A percentile compares a stretch with the other conserved stretches of the same genome.
Conservation (phyloP, 2,888 invertebrate genomes). For the Rhimphoctona megacephalus region DNA sequence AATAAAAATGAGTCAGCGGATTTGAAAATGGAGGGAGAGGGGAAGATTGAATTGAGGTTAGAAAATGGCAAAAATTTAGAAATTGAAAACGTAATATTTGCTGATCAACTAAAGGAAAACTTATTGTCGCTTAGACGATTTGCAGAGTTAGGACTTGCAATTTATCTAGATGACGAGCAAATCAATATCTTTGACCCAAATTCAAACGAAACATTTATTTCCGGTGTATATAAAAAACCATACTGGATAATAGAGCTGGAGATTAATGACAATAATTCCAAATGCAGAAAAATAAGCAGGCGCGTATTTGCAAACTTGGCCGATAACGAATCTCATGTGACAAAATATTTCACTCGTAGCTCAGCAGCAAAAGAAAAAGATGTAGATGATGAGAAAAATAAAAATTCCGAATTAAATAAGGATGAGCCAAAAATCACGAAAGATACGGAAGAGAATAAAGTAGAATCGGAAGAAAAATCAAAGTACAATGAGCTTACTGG, state of each 20-base stretch:
- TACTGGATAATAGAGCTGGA: slow-evolving; percentile 66
- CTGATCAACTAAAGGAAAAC: slow-evolving; percentile 64
- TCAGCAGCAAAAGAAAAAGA: neutral
- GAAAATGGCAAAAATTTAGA: slow-evolving; percentile 54
- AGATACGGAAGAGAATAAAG: neutral
- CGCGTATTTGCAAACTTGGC: too few relatives aligned
- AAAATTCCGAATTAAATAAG: neutral
- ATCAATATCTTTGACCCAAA: slow-evolving; percentile 64
- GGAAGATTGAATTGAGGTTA: slow-evolving; percentile 62
- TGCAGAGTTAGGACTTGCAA: slow-evolving; percentile 67
- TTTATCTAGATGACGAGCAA: slow-evolving; percentile 69
- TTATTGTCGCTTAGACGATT: slow-evolving; percentile 69
- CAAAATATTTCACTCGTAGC: neutral
- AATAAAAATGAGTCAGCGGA: slow-evolving; percentile 69
- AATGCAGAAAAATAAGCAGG: neutral
- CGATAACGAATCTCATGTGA: neutral
- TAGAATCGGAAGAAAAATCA: slow-evolving; percentile 21
- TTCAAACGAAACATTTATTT: slow-evolving; percentile 62
- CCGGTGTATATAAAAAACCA: slow-evolving; percentile 67
- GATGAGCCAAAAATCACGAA: neutral
- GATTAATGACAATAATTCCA: slow-evolving; percentile 56
- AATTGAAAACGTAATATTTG: slow-evolving; percentile 68
- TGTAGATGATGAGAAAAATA: neutral
- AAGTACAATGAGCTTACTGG: slow-evolving; percentile 29
- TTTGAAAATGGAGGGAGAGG: slow-evolving; percentile 69